phyloP scores from a whole-genome alignment of 1,140 invertebrate species.

The Macrobrachium rosenbergii region DNA sequence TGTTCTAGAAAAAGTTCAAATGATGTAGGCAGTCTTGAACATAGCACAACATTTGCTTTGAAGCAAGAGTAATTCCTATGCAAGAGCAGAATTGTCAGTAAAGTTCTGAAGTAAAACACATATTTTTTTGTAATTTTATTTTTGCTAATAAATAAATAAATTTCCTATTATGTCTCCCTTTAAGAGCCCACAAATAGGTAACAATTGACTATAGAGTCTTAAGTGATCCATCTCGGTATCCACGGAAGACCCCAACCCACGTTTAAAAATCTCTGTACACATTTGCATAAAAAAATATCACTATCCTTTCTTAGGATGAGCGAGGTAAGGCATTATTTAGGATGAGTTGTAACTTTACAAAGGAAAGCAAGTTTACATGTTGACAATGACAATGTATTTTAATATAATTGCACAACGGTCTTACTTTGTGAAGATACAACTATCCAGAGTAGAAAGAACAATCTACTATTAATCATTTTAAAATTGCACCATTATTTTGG shows the following conservation, averaged over 20 bases:
- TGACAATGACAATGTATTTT: neutral
- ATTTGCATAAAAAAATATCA: constrained; percentile 61
- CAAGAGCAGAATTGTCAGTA: too few species aligned
- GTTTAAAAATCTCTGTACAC: constrained; percentile 16
- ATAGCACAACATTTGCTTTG: too few species aligned
- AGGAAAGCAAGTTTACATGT: neutral
- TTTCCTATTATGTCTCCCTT: constrained; percentile 24
- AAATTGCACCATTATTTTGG: constrained; percentile 28
- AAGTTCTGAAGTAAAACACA: too few species aligned
- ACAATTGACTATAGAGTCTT: constrained; percentile 16
- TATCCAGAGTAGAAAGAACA: constrained; percentile 28
- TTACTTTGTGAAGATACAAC: constrained; percentile 16
- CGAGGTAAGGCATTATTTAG: constrained; percentile 51
- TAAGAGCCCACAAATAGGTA: constrained; percentile 34
- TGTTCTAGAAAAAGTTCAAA: too few species aligned
- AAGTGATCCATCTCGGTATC: constrained; percentile 53
- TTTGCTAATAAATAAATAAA: too few species aligned
- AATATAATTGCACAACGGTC: neutral
- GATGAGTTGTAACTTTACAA: constrained; percentile 22
- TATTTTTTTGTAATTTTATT: too few species aligned
- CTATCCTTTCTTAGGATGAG: constrained; percentile 63
- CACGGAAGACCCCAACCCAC: constrained; percentile 45
- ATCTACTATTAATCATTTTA: constrained; percentile 2
- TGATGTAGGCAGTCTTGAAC: too few species aligned
- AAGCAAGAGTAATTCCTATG: too few species aligned